Evolutionary conservation across 37 sponge, comb jelly and placozoan species (phyloP), one percentile per base, ranked within the genome.

Genomic region (Petrosia ficiformis): DNA sequence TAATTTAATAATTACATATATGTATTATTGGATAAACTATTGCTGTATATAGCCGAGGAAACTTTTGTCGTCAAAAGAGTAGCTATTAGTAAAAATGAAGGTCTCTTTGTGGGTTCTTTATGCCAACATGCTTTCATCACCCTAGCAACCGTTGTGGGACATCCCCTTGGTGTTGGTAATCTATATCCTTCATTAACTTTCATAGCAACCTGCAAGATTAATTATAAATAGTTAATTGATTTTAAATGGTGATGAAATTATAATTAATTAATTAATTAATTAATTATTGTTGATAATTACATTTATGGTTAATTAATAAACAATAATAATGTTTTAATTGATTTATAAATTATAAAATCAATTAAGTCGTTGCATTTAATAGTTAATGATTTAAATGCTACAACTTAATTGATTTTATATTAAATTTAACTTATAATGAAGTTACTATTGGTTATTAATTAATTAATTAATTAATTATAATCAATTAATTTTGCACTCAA

Each of bases 121-220:
- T 77, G 63, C 90, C 90, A 90, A 54, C 90, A 90, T 16, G 86
- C 67, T 44, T 90, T 73, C 90, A 90, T 90, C 39, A 90, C 69
- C 59, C 66, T 54, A 4, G 39, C 74, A 29, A 85, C 71, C 28
- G 61, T 48, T 1, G 52, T 40, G 37, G 77, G 90, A 26, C 68
- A 72, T 22, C 54, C 66, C 21, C 67, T 48, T 25, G 82, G 81
- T 35, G 71, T 25, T 2, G 72, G 74, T 4, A 86, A 65, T 4
- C 87, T 76, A 35, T 44, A 44, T 1, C 86, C 86, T n/a, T 68
- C 35, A 36, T 39, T 63, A 1, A 83, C 48, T 65, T 70, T 57
- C 14, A 40, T 19, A 24, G 44, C 71, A 42, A 87, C 70, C 34
- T 77, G 58, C 41, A 70, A 30, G 73, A 80, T 86, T 32, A 44